Evolutionary conservation across 2,797 vertebrate genomes (phyloP), one percentile per base, ranked within the genome.

Genomic region (Capromys pilorides): DNA sequence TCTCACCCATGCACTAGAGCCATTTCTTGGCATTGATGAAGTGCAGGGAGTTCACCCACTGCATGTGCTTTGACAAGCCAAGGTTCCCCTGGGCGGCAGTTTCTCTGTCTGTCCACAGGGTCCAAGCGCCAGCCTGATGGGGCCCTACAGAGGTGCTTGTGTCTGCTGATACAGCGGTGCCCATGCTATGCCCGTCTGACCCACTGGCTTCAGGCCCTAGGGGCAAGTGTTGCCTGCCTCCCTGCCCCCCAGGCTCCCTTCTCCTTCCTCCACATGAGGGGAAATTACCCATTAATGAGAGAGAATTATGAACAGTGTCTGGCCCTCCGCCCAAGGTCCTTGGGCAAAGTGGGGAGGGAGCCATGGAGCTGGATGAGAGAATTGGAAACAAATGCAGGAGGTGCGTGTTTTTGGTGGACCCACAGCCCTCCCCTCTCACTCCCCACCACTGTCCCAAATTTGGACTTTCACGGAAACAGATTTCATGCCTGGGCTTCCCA

Each of bases 271-370:
- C 79, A 85, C 54, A 62, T 26, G 12, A 96, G 96, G 95, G 97
- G 97, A 97, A 97, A 97, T 97, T 96, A 94, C 95, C 95, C 95
- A 97, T 97, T 97, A 97, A 97, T 97, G 95, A 97, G 90, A 82
- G 88, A 95, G 97, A 97, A 96, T 97, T 94, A 96, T 77, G 87
- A 92, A 83, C 69, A 79, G 95, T 24, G 36, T 77, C 94, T 97
- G 97, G 97, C 97, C 93, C 89, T 85, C 87, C 14, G 96, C 97
- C 97, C 97, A 97, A 97, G 97, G 97, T 96, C 95, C 93, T 86
- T 75, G 67, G 89, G 95, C 24, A 2, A 2, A 94, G 89, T 31
- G 5, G 78, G 90, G 95, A 82, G 87, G 92, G 97, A 73, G 88
- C 2, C 3, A 41, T 71, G 6, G 1, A 66, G 94, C 95, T 95